Conservation (phyloP, 2,797 vertebrate species). For the Corythornis leucogaster region DNA sequence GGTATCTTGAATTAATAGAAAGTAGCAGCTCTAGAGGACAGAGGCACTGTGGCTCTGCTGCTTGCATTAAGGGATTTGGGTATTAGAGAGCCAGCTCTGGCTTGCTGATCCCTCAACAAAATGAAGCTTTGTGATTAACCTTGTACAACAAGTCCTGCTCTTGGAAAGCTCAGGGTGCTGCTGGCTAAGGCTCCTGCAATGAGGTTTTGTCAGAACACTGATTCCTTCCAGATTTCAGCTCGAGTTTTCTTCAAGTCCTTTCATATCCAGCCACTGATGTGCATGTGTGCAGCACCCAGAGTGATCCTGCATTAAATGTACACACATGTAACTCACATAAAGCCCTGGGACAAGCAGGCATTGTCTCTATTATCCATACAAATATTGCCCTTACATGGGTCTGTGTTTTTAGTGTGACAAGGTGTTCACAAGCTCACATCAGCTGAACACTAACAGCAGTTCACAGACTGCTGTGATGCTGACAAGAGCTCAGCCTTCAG, state of each 20-base stretch:
- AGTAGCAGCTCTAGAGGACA: background rate
- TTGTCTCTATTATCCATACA: too few relatives aligned
- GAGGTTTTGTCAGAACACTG: background rate
- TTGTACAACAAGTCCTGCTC: background rate
- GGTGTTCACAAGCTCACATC: background rate
- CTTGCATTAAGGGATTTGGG: constrained; percentile 41
- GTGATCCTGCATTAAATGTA: background rate
- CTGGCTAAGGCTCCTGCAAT: background rate
- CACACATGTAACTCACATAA: background rate
- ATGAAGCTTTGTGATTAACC: constrained; percentile 34
- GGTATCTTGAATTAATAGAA: constrained; percentile 10
- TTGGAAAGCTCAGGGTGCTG: background rate
- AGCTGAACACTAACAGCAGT: background rate
- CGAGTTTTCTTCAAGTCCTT: background rate
- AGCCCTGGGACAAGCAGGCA: background rate
- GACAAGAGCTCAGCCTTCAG: background rate
- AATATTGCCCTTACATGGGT: background rate
- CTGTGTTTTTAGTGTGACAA: background rate
- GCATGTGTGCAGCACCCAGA: background rate
- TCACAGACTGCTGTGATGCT: background rate
- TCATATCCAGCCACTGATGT: background rate
- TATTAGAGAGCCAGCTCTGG: constrained; percentile 10
- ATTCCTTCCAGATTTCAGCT: background rate
- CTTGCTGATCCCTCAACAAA: constrained; percentile 39
- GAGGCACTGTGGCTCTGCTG: background rate